These are phyloP conservation scores for Tetrapedia diversipes DNA, from an alignment of 2,888 invertebrate genomes.

Conservation along the genomic window DNA sequence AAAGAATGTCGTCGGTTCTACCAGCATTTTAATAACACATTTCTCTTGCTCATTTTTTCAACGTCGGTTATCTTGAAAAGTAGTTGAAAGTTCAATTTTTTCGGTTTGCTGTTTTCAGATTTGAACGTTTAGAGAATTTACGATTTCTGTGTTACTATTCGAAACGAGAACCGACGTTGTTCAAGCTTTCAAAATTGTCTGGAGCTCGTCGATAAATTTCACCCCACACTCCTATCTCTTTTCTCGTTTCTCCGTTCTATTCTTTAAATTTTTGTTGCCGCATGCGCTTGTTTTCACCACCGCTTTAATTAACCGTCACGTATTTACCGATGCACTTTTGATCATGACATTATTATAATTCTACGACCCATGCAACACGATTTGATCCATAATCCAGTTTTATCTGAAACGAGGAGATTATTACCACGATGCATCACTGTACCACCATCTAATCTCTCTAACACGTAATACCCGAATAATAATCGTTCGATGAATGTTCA, in stretches of 20 bases:
- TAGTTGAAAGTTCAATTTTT: background rate
- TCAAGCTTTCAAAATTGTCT: background rate
- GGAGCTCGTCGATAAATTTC: background rate
- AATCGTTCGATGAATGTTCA: background rate
- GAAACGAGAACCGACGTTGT: background rate
- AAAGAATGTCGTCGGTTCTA: background rate
- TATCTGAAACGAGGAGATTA: background rate
- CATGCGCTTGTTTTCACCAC: constrained; percentile 18
- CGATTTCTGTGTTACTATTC: background rate
- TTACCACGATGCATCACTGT: background rate
- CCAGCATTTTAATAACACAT: background rate
- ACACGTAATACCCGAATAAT: background rate
- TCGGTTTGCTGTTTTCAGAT: too few species aligned
- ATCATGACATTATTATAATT: background rate
- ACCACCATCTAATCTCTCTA: background rate
- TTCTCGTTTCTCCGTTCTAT: background rate
- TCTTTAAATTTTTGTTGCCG: constrained; percentile 27
- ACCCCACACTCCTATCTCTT: background rate
- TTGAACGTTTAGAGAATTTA: too few species aligned
- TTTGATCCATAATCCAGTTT: constrained; percentile 7
- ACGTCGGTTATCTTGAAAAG: background rate
- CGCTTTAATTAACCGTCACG: too few species aligned
- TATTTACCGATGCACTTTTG: too few species aligned
- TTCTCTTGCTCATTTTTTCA: too few species aligned
- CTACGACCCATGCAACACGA: background rate